Evolutionary conservation across 2,888 invertebrate genomes (phyloP), one percentile per base, ranked within the genome.

Genomic region (Drosophila setosimentum): DNA sequence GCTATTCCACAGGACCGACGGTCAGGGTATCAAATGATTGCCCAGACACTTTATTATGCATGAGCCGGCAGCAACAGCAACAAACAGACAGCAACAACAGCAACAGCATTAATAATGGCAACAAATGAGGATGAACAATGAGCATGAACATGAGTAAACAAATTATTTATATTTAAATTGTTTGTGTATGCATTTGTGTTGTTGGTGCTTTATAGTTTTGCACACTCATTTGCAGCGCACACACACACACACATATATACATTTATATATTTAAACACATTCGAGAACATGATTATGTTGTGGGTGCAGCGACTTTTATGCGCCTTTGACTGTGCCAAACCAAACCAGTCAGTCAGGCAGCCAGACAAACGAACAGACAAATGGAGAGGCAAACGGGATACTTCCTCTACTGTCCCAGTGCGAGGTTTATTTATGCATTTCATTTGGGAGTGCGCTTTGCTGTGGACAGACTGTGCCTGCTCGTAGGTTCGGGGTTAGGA

Each of bases 11-110:
- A 75, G 74, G 80, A 30, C 57, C 45, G n/a, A n/a, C n/a, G 55
- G 40, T 49, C 33, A 55, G 40, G 73, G 83, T 81, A 83, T 78
- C 90, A 88, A 82, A 83, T 90, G 87, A 90, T 90, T 80, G 87
- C 73, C 83, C 87, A 90, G 85, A 89, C 91, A 89, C 89, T 89
- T 91, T 85, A 89, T 89, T 89, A 89, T 87, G 90, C 82, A 86
- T 88, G 86, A 89, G 86, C 64, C 73, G 66, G 64, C 68, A 63
- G 45, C 69, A 73, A 51, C 61, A 73, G 48, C 64, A 72, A 54
- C 60, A 53, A 42, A 51, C 64, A 74, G 67, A 45, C 77, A 70
- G n/a, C 76, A 62, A 49, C 71, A 69, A n/a, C 50, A 59, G 7
- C 30, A 57, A n/a, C 59, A 54, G 11, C 69, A 45, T 40, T 21